Conservation (phyloP, 1,140 invertebrate species). For the Drosophila baimaii region DNA sequence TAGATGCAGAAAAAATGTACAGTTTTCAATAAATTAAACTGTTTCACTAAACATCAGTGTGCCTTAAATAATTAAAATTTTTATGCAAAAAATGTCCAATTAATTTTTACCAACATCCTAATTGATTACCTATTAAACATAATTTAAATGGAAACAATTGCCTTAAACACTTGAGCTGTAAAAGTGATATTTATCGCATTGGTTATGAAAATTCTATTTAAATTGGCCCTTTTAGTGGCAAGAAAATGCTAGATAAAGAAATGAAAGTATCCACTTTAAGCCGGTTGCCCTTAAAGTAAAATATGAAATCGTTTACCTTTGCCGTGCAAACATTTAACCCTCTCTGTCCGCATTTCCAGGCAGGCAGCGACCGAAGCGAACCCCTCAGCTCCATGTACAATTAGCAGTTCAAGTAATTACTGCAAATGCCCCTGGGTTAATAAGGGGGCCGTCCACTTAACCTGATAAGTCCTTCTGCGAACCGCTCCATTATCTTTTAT, state of each 20-base stretch:
- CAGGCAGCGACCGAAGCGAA: not conserved
- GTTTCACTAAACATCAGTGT: not conserved
- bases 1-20: not conserved
- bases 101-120: no score
- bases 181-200: not conserved
- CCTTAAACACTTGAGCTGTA: not conserved
- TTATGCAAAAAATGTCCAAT: no score
- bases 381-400: slow-evolving; percentile 41
- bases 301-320: slow-evolving; percentile 14
- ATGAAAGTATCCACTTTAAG: not conserved
- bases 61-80: not conserved
- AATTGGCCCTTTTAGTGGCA: not conserved
- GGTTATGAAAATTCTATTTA: not conserved
- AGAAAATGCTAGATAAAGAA: no score
- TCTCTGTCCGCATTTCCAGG: not conserved
- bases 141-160: slow-evolving; percentile 1
- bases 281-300: not conserved
- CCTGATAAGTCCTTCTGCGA: slow-evolving; percentile 52
- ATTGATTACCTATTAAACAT: not conserved
- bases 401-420: slow-evolving; percentile 76
- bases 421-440: slow-evolving; percentile 68
- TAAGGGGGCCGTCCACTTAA: slow-evolving; percentile 51
- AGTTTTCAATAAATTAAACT: slow-evolving; percentile 10
- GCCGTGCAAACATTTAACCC: slow-evolving; percentile 6
- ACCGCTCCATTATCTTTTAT: slow-evolving; percentile 46